Percentiles rank a stretch among this genome's conserved stretches.
phyloP scores from a whole-genome alignment of 2,113 vertebrate species.

The Phylloscopus trochilus region DNA sequence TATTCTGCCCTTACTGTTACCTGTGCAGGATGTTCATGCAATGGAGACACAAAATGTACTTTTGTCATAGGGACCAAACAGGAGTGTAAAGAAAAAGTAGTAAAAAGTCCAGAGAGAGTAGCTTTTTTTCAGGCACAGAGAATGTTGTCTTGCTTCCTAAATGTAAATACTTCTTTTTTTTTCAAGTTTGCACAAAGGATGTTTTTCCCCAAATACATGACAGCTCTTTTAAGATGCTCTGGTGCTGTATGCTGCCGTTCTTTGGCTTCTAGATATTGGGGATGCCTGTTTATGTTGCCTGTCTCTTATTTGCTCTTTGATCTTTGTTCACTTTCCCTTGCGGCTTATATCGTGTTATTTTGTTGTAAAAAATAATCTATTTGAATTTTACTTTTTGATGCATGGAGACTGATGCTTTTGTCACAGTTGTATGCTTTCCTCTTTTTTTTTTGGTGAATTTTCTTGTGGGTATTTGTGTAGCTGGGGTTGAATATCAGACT shows the following conservation, averaged over 20 bases:
- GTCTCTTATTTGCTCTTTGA: constrained; percentile 32
- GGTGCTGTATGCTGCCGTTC: background rate
- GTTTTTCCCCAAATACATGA: background rate
- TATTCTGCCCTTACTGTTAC: background rate
- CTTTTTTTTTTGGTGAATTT: background rate
- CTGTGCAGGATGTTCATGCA: background rate
- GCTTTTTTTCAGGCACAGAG: background rate
- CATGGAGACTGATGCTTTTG: background rate
- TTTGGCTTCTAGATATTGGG: background rate
- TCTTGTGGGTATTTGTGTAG: background rate
- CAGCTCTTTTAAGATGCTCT: background rate
- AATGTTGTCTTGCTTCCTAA: background rate
- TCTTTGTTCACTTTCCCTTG: background rate
- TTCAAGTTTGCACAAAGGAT: background rate
- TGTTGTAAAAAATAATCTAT: background rate
- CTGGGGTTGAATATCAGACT: background rate
- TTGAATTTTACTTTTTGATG: background rate
- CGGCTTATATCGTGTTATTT: background rate
- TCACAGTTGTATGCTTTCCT: background rate
- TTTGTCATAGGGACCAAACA: background rate
- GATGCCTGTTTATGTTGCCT: constrained; percentile 4
- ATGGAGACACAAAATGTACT: background rate
- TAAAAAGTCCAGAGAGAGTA: background rate
- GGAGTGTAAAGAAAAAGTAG: background rate
- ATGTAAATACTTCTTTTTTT: background rate